Evolutionary conservation across 2,888 invertebrate genomes (phyloP).

Genomic region (Nephrotoma guestfalica): DNA sequence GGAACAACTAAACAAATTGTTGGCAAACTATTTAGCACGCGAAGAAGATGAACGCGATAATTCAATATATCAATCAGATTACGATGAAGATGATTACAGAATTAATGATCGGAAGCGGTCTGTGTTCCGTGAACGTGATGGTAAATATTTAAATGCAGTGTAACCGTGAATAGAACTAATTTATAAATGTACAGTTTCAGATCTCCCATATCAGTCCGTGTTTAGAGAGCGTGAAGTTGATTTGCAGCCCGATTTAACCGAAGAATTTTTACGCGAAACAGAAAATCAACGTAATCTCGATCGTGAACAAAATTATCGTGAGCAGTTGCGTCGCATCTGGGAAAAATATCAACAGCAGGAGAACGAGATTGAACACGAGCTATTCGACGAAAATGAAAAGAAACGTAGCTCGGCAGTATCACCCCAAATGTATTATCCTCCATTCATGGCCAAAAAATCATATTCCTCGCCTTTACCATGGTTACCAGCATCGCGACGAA

Average conservation of each 20-base stretch:
- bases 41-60: slow-evolving; percentile 20
- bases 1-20: slow-evolving; percentile 26
- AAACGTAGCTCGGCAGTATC: not conserved
- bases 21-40: slow-evolving; percentile 28
- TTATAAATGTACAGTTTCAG: slow-evolving; percentile 11
- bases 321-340: slow-evolving; percentile 27
- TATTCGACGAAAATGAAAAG: slow-evolving; percentile 22
- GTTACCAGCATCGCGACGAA: slow-evolving; percentile 32
- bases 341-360: slow-evolving; percentile 29
- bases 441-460: slow-evolving; percentile 25
- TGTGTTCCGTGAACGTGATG: slow-evolving; percentile 28
- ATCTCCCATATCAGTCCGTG: slow-evolving; percentile 18
- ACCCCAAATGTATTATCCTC: slow-evolving; percentile 13
- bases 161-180: not conserved
- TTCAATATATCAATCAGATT: slow-evolving; percentile 19
- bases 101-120: slow-evolving; percentile 25
- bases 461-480: slow-evolving; percentile 30
- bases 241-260: slow-evolving; percentile 20
- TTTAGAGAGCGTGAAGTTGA: slow-evolving; percentile 27
- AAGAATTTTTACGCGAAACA: slow-evolving; percentile 29
- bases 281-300: slow-evolving; percentile 28
- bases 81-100: slow-evolving; percentile 22
- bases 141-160: slow-evolving; percentile 13
- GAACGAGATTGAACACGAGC: slow-evolving; percentile 23
- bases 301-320: slow-evolving; percentile 26